Evolutionary conservation across 2,888 invertebrate species (phyloP).

Genomic region (Cheilosia grossa): DNA sequence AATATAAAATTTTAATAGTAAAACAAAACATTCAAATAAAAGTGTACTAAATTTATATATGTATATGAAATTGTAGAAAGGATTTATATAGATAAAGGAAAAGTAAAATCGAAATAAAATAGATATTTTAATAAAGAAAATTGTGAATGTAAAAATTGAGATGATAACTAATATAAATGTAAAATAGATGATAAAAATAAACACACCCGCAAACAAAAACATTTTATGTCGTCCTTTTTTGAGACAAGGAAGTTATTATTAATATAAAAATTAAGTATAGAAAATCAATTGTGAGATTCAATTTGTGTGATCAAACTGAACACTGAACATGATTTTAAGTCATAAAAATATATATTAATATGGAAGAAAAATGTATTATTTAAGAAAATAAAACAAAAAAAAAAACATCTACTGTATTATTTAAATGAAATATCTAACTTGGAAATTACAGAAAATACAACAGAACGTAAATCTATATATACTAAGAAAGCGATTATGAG

Average conservation of each 20-base stretch:
- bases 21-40: conserved; percentile 29
- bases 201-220: conserved; percentile 11
- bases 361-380: conserved; percentile 38
- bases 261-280: conserved; percentile 15
- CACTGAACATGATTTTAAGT: conserved; percentile 73
- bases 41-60: conserved; percentile 42
- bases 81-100: conserved; percentile 28
- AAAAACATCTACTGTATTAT: conserved; percentile 59
- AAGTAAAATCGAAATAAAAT: conserved; percentile 34
- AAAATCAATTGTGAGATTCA: conserved; percentile 74
- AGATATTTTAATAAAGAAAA: conserved; percentile 71
- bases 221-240: conserved; percentile 66
- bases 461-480: conserved; percentile 61
- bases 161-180: conserved; percentile 61
- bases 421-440: conserved; percentile 66
- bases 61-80: conserved; percentile 37
- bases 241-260: conserved; percentile 72
- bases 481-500: conserved; percentile 64
- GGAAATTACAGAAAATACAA: conserved; percentile 44
- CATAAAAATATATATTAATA: conserved; percentile 71
- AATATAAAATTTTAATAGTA: conserved; percentile 53
- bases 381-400: conserved; percentile 50
- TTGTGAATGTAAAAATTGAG: conserved; percentile 55
- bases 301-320: conserved; percentile 73
- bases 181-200: conserved; percentile 30